phyloP scores from a whole-genome alignment of 2,888 invertebrate species.

The Drosophila neutralis region DNA sequence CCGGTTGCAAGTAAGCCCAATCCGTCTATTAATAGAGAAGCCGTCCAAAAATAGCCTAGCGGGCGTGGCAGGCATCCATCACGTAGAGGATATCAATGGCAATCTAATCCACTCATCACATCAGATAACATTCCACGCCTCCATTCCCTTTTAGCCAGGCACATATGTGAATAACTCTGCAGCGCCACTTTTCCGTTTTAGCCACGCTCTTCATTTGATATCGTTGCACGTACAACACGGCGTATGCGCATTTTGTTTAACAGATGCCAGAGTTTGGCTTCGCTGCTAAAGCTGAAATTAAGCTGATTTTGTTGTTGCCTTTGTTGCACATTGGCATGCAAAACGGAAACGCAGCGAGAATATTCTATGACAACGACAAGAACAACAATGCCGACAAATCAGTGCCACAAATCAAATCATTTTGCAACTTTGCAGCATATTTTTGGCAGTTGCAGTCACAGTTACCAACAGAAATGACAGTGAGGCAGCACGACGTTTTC shows the following conservation, averaged over 20 bases:
- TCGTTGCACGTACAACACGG: slow-evolving; percentile 46
- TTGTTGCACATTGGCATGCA: slow-evolving; percentile 58
- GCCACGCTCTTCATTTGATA: slow-evolving; percentile 8
- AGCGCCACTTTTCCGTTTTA: background rate
- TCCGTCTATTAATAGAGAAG: background rate
- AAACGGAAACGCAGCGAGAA: slow-evolving; percentile 14
- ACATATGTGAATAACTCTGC: background rate
- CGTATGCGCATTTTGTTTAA: slow-evolving; percentile 51
- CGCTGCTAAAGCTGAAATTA: slow-evolving; percentile 44
- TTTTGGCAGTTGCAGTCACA: slow-evolving; percentile 9
- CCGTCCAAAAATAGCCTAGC: background rate
- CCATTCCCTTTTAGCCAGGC: background rate
- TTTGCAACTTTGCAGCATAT: slow-evolving; percentile 36
- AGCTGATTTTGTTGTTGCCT: slow-evolving; percentile 39
- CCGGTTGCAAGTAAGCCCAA: background rate
- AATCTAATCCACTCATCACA: slow-evolving; percentile 51
- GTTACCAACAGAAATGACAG: background rate
- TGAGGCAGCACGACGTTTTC: background rate
- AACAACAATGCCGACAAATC: slow-evolving; percentile 27
- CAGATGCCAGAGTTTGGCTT: background rate
- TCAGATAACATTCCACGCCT: slow-evolving; percentile 4
- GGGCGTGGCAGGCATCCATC: slow-evolving; percentile 14
- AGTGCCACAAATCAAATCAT: slow-evolving; percentile 63
- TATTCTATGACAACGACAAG: slow-evolving; percentile 7
- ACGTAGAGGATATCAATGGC: slow-evolving; percentile 27